Evolutionary conservation across 2,888 invertebrate species (phyloP).

Genomic region (Oligia strigilis): DNA sequence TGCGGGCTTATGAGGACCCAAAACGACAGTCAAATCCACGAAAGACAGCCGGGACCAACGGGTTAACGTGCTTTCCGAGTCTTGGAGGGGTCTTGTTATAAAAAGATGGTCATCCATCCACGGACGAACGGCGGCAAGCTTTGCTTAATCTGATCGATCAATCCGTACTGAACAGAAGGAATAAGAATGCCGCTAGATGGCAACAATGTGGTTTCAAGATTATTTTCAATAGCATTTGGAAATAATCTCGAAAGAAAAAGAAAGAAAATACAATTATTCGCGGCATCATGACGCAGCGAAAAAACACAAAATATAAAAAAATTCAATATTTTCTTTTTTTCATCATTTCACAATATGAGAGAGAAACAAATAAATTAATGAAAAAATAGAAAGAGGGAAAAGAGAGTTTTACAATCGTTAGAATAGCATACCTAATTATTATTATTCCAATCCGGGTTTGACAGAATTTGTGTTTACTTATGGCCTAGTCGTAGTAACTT

Average conservation of each 20-base stretch:
- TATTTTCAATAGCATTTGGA: background rate
- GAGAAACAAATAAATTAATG: background rate
- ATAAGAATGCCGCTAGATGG: background rate
- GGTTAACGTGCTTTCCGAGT: background rate
- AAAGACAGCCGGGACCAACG: background rate
- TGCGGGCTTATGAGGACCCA: background rate
- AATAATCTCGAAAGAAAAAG: background rate
- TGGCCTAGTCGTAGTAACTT: background rate
- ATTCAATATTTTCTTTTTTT: background rate
- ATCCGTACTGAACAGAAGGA: background rate
- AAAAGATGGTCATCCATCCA: background rate
- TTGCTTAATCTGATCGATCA: background rate
- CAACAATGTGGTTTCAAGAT: background rate
- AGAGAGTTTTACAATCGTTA: background rate
- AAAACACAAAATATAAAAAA: too few relatives aligned
- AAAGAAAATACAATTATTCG: too few relatives aligned
- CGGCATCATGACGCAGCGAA: too few relatives aligned
- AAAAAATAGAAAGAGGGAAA: background rate
- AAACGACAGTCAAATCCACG: background rate
- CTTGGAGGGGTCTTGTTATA: background rate
- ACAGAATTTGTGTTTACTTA: slow-evolving; percentile 3
- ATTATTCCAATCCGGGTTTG: background rate
- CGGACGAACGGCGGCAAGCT: background rate
- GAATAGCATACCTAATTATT: too few relatives aligned
- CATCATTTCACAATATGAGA: background rate